Conservation (phyloP, 1,140 invertebrate genomes). For the Ganaspis sp. region DNA sequence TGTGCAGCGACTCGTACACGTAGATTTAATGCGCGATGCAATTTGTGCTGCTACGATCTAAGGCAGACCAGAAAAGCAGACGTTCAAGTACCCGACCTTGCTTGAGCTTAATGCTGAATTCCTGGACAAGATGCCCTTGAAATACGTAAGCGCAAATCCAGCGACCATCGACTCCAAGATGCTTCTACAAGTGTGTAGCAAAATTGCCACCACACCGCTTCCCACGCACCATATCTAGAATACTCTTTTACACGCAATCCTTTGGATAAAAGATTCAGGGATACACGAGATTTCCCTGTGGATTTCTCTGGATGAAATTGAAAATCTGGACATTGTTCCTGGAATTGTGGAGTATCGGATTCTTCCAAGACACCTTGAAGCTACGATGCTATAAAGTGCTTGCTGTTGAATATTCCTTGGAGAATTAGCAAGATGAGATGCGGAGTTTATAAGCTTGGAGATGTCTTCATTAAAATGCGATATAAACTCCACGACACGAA, state of each 20-base stretch:
- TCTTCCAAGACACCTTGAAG: not conserved
- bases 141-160: not conserved
- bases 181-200: not conserved
- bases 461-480: slow-evolving; percentile 27
- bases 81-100: not conserved
- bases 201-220: not conserved
- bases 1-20: not conserved
- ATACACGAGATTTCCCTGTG: not conserved
- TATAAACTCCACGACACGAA: slow-evolving; percentile 27
- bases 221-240: slow-evolving; percentile 8
- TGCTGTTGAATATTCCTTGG: slow-evolving; percentile 22
- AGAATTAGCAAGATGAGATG: slow-evolving; percentile 21
- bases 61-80: not conserved
- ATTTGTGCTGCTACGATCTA: slow-evolving; percentile 15
- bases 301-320: not conserved
- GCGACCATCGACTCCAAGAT: not conserved
- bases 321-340: slow-evolving; percentile 9
- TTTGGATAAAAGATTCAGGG: not conserved
- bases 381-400: not conserved
- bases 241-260: not conserved
- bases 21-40: slow-evolving; percentile 17
- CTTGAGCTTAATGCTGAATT: slow-evolving; percentile 17
- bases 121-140: slow-evolving; percentile 3
- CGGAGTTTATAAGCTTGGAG: slow-evolving; percentile 20
- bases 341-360: slow-evolving; percentile 1